phyloP scores from a whole-genome alignment of 2,888 invertebrate genomes.

The Drosophila demipolita region DNA sequence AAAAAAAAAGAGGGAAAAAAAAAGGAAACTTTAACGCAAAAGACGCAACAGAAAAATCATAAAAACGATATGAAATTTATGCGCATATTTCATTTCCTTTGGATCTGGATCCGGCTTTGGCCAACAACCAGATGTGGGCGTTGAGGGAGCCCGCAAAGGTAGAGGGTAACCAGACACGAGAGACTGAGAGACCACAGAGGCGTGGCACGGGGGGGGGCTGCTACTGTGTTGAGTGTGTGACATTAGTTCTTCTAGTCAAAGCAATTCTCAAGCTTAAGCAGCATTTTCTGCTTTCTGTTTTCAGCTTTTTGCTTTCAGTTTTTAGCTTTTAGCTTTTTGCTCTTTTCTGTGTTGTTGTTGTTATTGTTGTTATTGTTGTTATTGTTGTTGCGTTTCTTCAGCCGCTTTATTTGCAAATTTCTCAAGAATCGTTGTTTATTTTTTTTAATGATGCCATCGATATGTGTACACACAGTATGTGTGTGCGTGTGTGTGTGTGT shows the following conservation, averaged over 20 bases:
- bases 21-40: slow-evolving; percentile 52
- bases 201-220: background rate
- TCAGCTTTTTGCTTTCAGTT: too few relatives aligned
- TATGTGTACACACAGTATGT: slow-evolving; percentile 6
- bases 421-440: slow-evolving; percentile 35
- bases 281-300: background rate
- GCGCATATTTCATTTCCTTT: slow-evolving; percentile 79
- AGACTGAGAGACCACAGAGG: background rate
- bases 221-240: background rate
- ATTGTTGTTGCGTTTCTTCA: slow-evolving; percentile 29
- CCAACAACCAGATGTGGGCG: slow-evolving; percentile 17
- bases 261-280: slow-evolving; percentile 29
- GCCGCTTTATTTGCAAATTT: slow-evolving; percentile 60
- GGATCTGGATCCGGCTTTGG: slow-evolving; percentile 44
- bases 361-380: slow-evolving; percentile 8
- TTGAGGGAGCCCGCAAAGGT: slow-evolving; percentile 20
- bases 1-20: slow-evolving; percentile 2
- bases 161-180: background rate
- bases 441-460: slow-evolving; percentile 23
- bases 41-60: slow-evolving; percentile 71
- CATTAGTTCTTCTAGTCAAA: slow-evolving; percentile 16
- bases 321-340: background rate
- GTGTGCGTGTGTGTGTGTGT: background rate
- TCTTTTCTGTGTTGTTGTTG: slow-evolving; percentile 7
- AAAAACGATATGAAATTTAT: slow-evolving; percentile 80